These are phyloP conservation scores for Microplitis mediator DNA, from an alignment of 1,140 invertebrate genomes.

Conservation along the genomic window DNA sequence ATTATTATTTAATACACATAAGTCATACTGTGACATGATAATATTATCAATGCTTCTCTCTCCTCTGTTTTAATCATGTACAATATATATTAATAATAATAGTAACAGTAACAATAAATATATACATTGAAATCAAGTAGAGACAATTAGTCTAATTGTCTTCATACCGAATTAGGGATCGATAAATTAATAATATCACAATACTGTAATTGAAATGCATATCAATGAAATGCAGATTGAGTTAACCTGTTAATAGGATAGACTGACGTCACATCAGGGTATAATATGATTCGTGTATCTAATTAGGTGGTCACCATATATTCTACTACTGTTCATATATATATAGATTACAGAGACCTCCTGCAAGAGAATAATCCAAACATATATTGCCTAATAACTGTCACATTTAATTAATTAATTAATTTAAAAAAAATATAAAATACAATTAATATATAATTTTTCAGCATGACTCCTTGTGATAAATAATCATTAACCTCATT, in stretches of 20 bases:
- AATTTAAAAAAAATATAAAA: too few relatives aligned
- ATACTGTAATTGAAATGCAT: constrained; percentile 10
- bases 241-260: constrained; percentile 26
- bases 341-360: constrained; percentile 6
- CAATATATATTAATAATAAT: too few relatives aligned
- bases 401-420: too few relatives aligned
- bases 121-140: not conserved
- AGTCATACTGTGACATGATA: too few relatives aligned
- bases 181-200: constrained; percentile 19
- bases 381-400: too few relatives aligned
- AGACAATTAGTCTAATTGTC: not conserved
- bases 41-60: too few relatives aligned
- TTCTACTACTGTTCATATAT: constrained; percentile 1
- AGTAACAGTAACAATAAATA: not conserved
- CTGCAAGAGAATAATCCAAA: not conserved
- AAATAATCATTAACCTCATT: too few relatives aligned
- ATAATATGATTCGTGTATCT: constrained; percentile 25
- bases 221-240: constrained; percentile 29
- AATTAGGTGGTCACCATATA: constrained; percentile 22
- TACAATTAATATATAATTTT: too few relatives aligned
- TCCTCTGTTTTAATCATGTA: too few relatives aligned
- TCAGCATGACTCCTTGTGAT: not conserved
- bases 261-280: constrained; percentile 19
- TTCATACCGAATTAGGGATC: not conserved
- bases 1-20: too few relatives aligned